Evolutionary conservation across 1,140 invertebrate species (phyloP), one percentile per base, ranked within the genome.

Genomic region (Bombus huntii): DNA sequence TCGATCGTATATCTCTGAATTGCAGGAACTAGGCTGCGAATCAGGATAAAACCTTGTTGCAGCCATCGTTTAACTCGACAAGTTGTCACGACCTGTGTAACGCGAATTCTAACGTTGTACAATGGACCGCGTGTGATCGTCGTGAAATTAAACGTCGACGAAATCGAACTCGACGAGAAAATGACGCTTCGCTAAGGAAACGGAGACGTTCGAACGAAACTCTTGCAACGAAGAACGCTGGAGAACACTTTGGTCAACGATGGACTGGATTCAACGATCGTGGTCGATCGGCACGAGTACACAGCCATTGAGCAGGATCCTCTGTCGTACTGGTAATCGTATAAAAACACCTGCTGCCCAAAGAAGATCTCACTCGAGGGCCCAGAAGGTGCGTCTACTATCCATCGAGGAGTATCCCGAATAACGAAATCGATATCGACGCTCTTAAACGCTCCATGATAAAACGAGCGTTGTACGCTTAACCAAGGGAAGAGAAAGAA

Each of bases 1-100:
- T 70, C 34, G 62, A 83, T 78, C 6, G 31, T 12, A 25, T 83
- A 83, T 83, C 44, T 83, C 59, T 83, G 81, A 83, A 76, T 83
- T 83, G 76, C 74, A 83, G 81, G 81, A n/a, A 53, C 74, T 57
- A 31, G 74, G 59, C 44, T 47, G 12, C 42, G 81, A 66, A 68
- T 39, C 57, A 78, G 47, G 62, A 65, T 78, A 78, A 78, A 28
- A 37, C 22, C 57, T 22, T 37, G 37, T 57, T 57, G 5, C 47
- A 57, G 62, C 62, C 25, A 70, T 70, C 28, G 62, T 83, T 83
- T 57, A 70, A 83, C 53, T 39, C 47, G 74, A 77, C 47, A 57
- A 78, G 34, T 74, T 42, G 22, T 2, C 74, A 4, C n/a, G 28
- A 34, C 3, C 3, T 8, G 73, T 25, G 22, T 25, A 62, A 57